These are phyloP conservation scores for Petromus typicus DNA, from an alignment of 2,113 vertebrate genomes.

Conservation along the genomic window DNA sequence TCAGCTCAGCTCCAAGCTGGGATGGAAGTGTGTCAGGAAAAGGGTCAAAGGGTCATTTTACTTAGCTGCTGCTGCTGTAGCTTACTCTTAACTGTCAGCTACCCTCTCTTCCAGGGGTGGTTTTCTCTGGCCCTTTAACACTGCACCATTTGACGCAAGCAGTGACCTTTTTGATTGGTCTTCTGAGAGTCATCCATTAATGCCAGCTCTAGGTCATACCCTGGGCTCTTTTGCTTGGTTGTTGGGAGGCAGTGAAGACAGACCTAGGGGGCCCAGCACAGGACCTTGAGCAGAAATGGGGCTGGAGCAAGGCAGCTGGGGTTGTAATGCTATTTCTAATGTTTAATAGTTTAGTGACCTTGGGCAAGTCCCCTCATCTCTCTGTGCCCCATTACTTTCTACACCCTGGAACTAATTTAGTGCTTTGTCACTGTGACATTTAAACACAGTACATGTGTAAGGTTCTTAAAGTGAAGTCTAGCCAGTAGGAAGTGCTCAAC, in stretches of 20 bases:
- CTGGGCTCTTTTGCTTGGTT: fast-evolving
- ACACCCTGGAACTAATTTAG: neutral
- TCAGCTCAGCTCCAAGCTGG: neutral
- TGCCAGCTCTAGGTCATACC: neutral
- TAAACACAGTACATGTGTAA: neutral
- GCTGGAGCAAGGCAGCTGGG: neutral
- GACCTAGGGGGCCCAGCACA: neutral
- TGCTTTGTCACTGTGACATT: neutral
- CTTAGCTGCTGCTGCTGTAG: neutral
- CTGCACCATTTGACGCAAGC: neutral
- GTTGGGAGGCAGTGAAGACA: neutral
- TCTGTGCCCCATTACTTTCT: neutral
- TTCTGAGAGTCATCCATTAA: neutral
- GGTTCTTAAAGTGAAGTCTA: neutral
- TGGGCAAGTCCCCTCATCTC: neutral
- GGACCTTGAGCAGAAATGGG: neutral
- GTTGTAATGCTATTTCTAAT: neutral
- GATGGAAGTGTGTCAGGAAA: neutral
- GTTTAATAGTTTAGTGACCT: neutral
- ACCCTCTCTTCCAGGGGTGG: fast-evolving
- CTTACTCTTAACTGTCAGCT: fast-evolving
- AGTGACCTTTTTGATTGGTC: neutral
- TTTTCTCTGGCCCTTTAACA: neutral
- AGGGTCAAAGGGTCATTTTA: neutral
- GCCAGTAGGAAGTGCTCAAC: neutral